Evolutionary conservation across 2,797 vertebrate genomes (phyloP).

Genomic region (Eulemur rubriventer): DNA sequence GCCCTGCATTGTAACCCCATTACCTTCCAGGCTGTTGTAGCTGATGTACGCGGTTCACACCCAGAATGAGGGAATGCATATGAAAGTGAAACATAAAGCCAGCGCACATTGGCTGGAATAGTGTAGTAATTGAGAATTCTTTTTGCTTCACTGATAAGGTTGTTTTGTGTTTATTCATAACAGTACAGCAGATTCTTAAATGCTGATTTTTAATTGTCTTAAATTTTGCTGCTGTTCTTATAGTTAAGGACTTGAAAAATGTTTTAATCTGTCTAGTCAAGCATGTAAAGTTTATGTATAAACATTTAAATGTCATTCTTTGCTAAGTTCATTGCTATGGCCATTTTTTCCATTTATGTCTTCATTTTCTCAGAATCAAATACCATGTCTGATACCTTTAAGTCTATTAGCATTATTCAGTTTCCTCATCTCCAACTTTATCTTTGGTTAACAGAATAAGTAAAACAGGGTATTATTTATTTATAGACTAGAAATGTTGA

Average conservation of each 20-base stretch:
- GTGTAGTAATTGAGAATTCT: background rate
- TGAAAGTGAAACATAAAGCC: background rate
- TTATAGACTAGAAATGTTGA: constrained; percentile 47
- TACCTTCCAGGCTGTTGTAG: background rate
- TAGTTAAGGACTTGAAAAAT: constrained; percentile 30
- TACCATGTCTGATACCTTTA: background rate
- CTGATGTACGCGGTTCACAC: background rate
- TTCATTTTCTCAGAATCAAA: constrained; percentile 22
- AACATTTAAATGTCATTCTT: constrained; percentile 23
- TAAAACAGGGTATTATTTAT: constrained; percentile 55
- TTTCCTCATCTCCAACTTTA: constrained; percentile 34
- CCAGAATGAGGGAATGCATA: background rate
- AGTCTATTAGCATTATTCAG: background rate
- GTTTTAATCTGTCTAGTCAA: background rate
- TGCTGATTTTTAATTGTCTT: background rate
- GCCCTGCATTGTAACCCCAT: rapidly evolving
- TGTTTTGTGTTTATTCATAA: background rate
- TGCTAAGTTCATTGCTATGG: background rate
- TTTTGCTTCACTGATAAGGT: background rate
- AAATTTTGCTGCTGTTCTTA: constrained; percentile 8
- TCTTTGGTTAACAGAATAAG: constrained; percentile 22
- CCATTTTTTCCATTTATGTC: background rate
- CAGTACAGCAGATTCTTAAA: background rate
- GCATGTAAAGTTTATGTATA: background rate
- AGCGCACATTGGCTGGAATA: background rate